These are phyloP conservation scores for Ips nitidus DNA, from an alignment of 1,140 invertebrate genomes.

Conservation along the genomic window DNA sequence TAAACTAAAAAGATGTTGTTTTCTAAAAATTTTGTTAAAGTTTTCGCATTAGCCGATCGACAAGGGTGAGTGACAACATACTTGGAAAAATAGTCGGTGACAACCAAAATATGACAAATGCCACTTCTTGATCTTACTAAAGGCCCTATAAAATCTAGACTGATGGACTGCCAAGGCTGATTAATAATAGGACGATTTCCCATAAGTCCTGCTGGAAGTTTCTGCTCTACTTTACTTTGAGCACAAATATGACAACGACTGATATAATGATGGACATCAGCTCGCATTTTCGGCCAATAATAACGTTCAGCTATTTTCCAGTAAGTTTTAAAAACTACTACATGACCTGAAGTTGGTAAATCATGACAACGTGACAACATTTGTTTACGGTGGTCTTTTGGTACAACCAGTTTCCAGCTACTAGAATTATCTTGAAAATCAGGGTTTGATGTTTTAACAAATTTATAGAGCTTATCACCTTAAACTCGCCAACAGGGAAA, in stretches of 20 bases:
- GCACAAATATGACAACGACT: conserved; percentile 42
- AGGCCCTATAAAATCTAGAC: conserved; percentile 45
- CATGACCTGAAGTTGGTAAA: conserved; percentile 32
- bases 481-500: conserved; percentile 27
- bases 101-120: conserved; percentile 45
- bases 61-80: conserved; percentile 34
- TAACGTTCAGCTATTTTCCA: conserved; percentile 30
- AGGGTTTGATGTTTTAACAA: conserved; percentile 9
- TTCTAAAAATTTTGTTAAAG: conserved; percentile 31
- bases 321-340: conserved; percentile 44
- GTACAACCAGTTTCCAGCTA: conserved; percentile 35
- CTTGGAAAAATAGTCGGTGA: conserved; percentile 48
- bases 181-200: conserved; percentile 20
- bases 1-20: conserved; percentile 38
- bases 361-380: conserved; percentile 27
- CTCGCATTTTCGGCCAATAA: conserved; percentile 46
- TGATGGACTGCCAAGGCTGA: conserved; percentile 43
- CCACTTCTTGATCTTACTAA: conserved; percentile 40
- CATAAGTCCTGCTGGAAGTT: conserved; percentile 42
- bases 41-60: conserved; percentile 20
- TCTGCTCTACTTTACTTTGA: conserved; percentile 39
- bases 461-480: conserved; percentile 29
- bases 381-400: conserved; percentile 17
- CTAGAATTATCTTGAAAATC: not conserved
- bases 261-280: conserved; percentile 41